Evolutionary conservation across 2,888 invertebrate genomes (phyloP), one percentile per base, ranked within the genome.

Genomic region (Endotricha flammealis): DNA sequence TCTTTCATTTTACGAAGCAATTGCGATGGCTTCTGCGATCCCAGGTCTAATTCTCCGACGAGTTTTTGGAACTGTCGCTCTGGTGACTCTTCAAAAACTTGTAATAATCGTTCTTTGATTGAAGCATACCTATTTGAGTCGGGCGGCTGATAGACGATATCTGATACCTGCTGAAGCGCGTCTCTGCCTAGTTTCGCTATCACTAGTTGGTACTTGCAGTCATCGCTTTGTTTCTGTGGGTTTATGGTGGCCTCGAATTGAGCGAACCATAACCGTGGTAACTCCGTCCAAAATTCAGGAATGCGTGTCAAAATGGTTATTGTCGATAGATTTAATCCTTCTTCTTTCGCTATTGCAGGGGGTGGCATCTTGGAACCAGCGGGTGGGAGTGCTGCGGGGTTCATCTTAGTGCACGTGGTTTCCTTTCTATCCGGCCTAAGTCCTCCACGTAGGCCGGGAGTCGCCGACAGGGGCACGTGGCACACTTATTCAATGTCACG

Each of bases 191-290:
- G 35, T 14, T 42, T 44, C 4, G 42, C 9, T 4, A 45, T 36
- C 6, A 45, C 37, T 13, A 46, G 9, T 11, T 33, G 23, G 3
- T 33, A 16, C 9, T 38, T 38, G 2, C 14, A 12, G 1, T 7
- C 17, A 16, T 33, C 33, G 0, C 20, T 11, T 4, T 29, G 11
- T 9, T 20, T 33, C 12, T 33, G 33, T 1, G 14, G 8, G 3
- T 12, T 29, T 2, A 38, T 13, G 2, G 31, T 11, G 4, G 35
- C 32, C 13, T 36, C 39, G 11, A 25, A 22, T 10, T 34, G 41
- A 10, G 32, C 32, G 24, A 43, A 46, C 45, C 44, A 46, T 6
- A 45, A 17, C 17, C 39, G 20, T 25, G 44, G 42, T 23, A 42
- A 36, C 12, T 44, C 42, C 5, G 17, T 17, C 41, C 39, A 44